Conservation (phyloP, 2,113 vertebrate species). For the Rallus limicola region DNA sequence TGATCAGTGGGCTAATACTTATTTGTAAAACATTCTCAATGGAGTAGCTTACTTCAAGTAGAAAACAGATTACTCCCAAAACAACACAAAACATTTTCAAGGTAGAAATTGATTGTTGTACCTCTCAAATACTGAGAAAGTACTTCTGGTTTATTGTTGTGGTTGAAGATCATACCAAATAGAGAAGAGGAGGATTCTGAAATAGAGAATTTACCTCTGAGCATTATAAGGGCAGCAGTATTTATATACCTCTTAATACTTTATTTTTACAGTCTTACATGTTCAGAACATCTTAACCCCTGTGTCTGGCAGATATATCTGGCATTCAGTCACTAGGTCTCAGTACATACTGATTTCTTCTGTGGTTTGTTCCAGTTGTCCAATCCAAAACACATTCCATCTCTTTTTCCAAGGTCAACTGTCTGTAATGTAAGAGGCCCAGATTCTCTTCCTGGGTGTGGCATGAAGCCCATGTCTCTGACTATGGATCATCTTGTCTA, state of each 20-base stretch:
- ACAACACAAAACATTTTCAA: not conserved
- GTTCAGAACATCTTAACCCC: not conserved
- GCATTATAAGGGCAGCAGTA: not conserved
- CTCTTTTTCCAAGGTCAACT: not conserved
- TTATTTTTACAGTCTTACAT: not conserved
- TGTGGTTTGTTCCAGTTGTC: not conserved
- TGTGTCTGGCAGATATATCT: not conserved
- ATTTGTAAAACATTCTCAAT: not conserved
- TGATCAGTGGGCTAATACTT: not conserved
- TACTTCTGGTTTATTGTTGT: not conserved
- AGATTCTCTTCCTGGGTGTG: not conserved
- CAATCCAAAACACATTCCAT: not conserved
- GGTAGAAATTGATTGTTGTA: not conserved
- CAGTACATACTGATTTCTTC: not conserved
- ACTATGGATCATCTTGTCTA: constrained; percentile 5
- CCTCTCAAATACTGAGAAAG: not conserved
- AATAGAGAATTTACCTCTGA: not conserved
- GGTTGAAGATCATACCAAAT: not conserved
- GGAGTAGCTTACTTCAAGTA: not conserved
- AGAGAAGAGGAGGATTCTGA: not conserved
- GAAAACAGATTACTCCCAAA: not conserved
- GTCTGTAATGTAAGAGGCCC: not conserved
- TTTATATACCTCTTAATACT: not conserved
- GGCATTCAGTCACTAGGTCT: not conserved
- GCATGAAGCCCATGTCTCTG: not conserved